Evolutionary conservation across 2,888 invertebrate species (phyloP), one percentile per base, ranked within the genome.

Genomic region (Ophion ellenae): DNA sequence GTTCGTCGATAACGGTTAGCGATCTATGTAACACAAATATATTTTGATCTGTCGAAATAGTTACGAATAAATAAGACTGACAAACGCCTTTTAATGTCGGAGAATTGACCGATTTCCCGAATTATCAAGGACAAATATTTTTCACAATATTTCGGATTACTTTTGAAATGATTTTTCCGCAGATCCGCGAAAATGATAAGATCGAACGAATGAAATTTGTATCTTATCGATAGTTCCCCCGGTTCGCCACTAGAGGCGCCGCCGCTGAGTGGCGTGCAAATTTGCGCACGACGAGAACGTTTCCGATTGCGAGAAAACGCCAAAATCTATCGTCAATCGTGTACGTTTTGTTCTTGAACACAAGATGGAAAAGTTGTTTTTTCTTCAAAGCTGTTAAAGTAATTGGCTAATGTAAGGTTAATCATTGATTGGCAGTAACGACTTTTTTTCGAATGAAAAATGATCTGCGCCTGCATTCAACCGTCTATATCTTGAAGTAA

Each of bases 61-160:
- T 89, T 91, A 90, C 83, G 71, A 92, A 92, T 92, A 92, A 92
- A 85, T 74, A 78, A 92, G 91, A 92, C 92, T 92, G 92, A 92
- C 88, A 90, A 90, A 91, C 81, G 77, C 81, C 84, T 81, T 53
- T 53, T 14, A 53, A 53, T 53, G 53, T 53, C 53, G 17, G 4
- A 53, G 14, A 17, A 53, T 53, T 17, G 17, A 53, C 2, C 53
- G 11, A 53, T 53, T 17, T 53, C 53, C 53, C 53, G 53, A 53
- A 53, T 53, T 53, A 53, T 14, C 17, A 5, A 53, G 9, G 14
- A 47, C 47, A 53, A 53, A 14, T 53, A 47, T 47, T 47, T 47
- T 47, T 11, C 0, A 47, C 14, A 53, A 47, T 11, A 47, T 47
- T 47, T 14, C 47, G 3, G 11, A 47, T 53, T 53, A 14, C 53